Evolutionary conservation across 2,797 vertebrate genomes (phyloP), one percentile per base, ranked within the genome.

Genomic region (Sebastes matsubarae): DNA sequence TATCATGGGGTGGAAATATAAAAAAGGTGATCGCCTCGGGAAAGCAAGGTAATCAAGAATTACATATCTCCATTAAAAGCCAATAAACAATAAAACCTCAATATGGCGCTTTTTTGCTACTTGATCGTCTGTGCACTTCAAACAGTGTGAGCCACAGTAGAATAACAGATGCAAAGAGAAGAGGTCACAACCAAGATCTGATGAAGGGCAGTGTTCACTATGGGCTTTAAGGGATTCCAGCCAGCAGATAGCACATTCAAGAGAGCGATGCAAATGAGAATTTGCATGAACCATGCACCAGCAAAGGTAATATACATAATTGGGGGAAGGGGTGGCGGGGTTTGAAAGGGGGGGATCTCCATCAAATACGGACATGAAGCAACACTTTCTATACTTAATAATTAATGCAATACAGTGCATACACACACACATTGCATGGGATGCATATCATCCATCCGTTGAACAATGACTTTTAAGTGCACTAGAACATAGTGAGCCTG

Each of bases 291-390:
- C 91, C 87, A 72, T 77, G 88, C 87, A 90, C 88, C 79, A 87
- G 89, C 69, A 89, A 94, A 90, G 85, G 91, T 94, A 92, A 92
- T 94, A 94, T 95, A 92, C 92, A 95, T 95, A 92, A 93, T 87
- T 87, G 92, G 88, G 85, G 86, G 84, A 90, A 83, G 76, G 71
- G 83, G 79, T 70, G 82, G 70, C 18, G 27, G 63, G 58, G 66
- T 59, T 16, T 77, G 78, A 80, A n/a, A 7, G 20, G 46, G 20
- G 82, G 81, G 79, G 55, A 81, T 88, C 83, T 86, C 90, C 88
- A 92, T 93, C 90, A 91, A 85, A 90, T 90, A 77, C 73, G 79
- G 89, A 92, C 89, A 91, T 72, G 86, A 92, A 94, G 90, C 89
- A 93, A 94, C 92, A 92, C 90, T 92, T 93, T 93, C 88, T 84